Base-by-base conservation (phyloP, 1,140 invertebrate genomes). In the Lucilia sericata region DNA sequence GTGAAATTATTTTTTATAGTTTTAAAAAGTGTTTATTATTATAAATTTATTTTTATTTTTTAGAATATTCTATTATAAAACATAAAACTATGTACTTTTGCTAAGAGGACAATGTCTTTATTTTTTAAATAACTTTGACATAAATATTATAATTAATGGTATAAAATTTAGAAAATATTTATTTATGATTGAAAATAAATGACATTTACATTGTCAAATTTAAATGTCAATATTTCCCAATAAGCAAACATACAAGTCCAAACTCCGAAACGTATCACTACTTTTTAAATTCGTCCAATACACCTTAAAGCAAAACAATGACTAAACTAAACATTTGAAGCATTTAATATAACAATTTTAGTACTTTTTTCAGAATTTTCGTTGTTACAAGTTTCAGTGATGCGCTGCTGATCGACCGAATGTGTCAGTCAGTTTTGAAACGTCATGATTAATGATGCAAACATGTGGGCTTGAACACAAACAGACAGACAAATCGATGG, bases 391-490 rank as follows among this genome's bases (percentile, higher is more conserved):
- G 83, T 84, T 74, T 84, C 49, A 82, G 84, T 82, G 84, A 84
- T 84, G 84, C 81, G 84, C 84, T 82, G 84, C 74, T 85, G 84
- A 85, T 83, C 82, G 84, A 75, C 82, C 82, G 82, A 82, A 78
- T 76, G 82, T 85, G 84, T 85, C 84, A 85, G 84, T 85, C 84
- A 85, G 84, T 78, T 75, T 70, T 83, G 84, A 85, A 80, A 85
- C 70, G 84, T 70, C 75, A 85, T 85, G 84, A 85, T 85, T 85
- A 85, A 85, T 85, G 84, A 85, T 83, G 84, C 74, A 55, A 83
- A 85, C 84, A 85, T 85, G 84, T 85, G 84, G 82, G 84, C 82
- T 51, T 83, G 82, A 83, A 81, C 84, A 55, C 30, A 82, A 82
- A 82, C 25, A 82, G 30, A 65, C 49, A 25, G 2, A 13, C 51